A percentile compares a stretch with the other conserved stretches of the same genome.
Evolutionary conservation across 2,797 vertebrate species (phyloP).

Genomic region (Oreochromis grahami): DNA sequence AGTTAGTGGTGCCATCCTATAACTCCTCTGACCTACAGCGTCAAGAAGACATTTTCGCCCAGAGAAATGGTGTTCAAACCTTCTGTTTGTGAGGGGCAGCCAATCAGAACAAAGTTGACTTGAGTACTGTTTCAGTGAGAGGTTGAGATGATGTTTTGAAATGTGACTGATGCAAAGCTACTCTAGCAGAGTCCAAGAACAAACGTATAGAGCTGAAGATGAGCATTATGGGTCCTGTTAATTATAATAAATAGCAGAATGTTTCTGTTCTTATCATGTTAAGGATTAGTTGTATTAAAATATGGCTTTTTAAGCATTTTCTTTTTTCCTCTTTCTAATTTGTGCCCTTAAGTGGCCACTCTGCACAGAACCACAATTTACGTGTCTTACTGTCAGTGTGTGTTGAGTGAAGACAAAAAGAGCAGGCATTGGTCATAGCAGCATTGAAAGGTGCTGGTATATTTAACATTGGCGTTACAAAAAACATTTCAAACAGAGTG

Average conservation of each 20-base stretch:
- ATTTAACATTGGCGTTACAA: conserved; percentile 80
- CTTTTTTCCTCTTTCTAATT: neutral
- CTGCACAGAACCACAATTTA: neutral
- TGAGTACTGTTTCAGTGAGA: neutral
- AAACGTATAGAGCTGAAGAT: neutral
- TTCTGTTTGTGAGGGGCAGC: neutral
- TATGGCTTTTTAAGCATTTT: neutral
- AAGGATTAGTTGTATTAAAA: neutral
- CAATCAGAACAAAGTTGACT: neutral
- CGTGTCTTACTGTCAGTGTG: conserved; percentile 10
- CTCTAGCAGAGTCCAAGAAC: neutral
- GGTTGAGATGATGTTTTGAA: neutral
- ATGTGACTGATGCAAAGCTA: neutral
- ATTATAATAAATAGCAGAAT: neutral
- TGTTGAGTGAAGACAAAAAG: conserved; percentile 60
- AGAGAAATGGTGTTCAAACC: neutral
- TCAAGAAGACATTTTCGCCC: neutral
- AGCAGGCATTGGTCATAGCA: conserved; percentile 64
- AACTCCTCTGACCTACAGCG: neutral
- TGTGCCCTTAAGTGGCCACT: neutral
- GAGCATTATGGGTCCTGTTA: neutral
- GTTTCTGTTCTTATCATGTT: neutral
- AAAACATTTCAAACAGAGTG: conserved; percentile 79
- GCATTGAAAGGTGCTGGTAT: conserved; percentile 80
- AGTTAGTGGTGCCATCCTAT: neutral